Evolutionary conservation across 1,140 invertebrate genomes (phyloP).

Genomic region (Episyrphus balteatus): DNA sequence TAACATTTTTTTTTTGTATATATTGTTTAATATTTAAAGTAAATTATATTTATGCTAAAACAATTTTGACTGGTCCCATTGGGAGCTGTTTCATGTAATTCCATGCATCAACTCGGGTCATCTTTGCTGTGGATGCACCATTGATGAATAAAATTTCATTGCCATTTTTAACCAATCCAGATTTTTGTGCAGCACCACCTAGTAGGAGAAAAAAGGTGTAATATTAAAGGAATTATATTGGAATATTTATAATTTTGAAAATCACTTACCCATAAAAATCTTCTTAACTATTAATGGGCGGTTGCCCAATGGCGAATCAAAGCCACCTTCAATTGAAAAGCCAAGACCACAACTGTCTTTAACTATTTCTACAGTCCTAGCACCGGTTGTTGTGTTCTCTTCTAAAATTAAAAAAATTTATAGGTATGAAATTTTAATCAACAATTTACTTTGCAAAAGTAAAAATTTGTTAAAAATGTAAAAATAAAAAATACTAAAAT

Average conservation of each 20-base stretch:
- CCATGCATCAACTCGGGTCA: slow-evolving; percentile 88
- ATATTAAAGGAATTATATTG: background rate
- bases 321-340: slow-evolving; percentile 85
- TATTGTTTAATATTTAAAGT: no score
- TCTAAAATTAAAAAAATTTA: slow-evolving; percentile 1
- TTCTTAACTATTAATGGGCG: slow-evolving; percentile 79
- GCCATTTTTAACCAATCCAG: slow-evolving; percentile 67
- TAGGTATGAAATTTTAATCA: background rate
- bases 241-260: background rate
- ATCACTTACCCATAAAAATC: slow-evolving; percentile 71
- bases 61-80: slow-evolving; percentile 56
- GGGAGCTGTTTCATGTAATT: slow-evolving; percentile 80
- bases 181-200: slow-evolving; percentile 87
- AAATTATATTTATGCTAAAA: slow-evolving; percentile 18
- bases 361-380: slow-evolving; percentile 48
- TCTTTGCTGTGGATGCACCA: slow-evolving; percentile 61
- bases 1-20: no score
- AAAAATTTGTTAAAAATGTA: slow-evolving; percentile 2
- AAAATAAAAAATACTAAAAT: no score
- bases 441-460: background rate
- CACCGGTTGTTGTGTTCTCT: slow-evolving; percentile 14
- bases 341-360: slow-evolving; percentile 85
- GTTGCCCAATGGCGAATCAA: slow-evolving; percentile 78
- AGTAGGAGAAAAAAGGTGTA: slow-evolving; percentile 12
- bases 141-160: slow-evolving; percentile 81